Evolutionary conservation across 2,888 invertebrate species (phyloP), one percentile per base, ranked within the genome.

Genomic region (Macropis europaea): DNA sequence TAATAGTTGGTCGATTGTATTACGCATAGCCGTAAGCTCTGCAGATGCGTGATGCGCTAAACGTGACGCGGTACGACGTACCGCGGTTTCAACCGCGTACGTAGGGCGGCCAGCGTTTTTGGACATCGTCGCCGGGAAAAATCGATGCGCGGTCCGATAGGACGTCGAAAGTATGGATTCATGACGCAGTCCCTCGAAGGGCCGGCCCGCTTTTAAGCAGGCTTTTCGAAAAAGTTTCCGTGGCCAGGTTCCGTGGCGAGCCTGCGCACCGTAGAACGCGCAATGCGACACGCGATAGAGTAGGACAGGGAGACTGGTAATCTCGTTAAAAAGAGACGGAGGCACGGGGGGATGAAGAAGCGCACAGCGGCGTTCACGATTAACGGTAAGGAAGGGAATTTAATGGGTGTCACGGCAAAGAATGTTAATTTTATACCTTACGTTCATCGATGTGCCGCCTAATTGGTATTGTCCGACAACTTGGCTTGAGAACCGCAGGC

Each of bases 271-370:
- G 60, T 71, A 75, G 79, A 81, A 86, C 88, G 88, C 88, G 88
- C 88, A 88, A 88, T 88, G 88, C 88, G 88, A 87, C 88, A 88
- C 86, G 83, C 86, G 84, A 86, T 82, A 76, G 80, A 85, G 78
- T 76, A 76, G 78, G 84, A 86, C 63, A 76, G 85, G 73, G 56
- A 73, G 80, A 79, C 59, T 73, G 48, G 82, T 87, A 87, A 87
- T 87, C 86, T 85, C 77, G 82, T 87, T 87, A 87, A 79, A 77
- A 54, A 68, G 68, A 59, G 76, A 71, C 17, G 47, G 45, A 38
- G n/a, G n/a, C n/a, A 59, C 9, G 38, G 48, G 47, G 45, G 73
- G 59, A 22, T 48, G 61, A 56, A 61, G 66, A 72, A 64, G 71
- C 66, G 66, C 66, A 73, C 56, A 73, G 40, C 47, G 36, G 72